Percentiles rank a stretch among this genome's conserved stretches.
These are phyloP conservation scores for Lepidocyrtoides sp. DNA, from an alignment of 2,888 invertebrate genomes.

Conservation along the genomic window DNA sequence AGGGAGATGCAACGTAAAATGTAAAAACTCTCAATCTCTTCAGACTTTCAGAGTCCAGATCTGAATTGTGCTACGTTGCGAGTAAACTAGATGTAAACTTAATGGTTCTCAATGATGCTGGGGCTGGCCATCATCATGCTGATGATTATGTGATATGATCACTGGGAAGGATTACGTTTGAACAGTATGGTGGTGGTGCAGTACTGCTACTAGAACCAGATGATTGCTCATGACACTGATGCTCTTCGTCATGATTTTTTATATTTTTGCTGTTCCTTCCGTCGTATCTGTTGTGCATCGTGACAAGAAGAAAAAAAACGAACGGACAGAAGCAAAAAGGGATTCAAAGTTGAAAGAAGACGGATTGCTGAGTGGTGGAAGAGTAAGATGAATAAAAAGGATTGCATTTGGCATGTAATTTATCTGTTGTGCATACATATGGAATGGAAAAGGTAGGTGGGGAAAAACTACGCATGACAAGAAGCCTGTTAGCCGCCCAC, in stretches of 20 bases:
- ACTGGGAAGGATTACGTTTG: constrained; percentile 46
- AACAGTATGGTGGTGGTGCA: constrained; percentile 12
- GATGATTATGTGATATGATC: constrained; percentile 61
- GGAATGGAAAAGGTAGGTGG: constrained; percentile 39
- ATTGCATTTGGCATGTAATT: too few relatives aligned
- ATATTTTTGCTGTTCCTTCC: constrained; percentile 16
- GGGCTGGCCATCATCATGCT: neutral
- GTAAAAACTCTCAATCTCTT: too few relatives aligned
- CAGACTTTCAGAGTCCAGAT: too few relatives aligned
- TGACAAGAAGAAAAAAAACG: constrained; percentile 26
- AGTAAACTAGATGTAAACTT: neutral
- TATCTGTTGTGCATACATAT: too few relatives aligned
- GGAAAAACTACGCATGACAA: constrained; percentile 81
- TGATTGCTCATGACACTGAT: neutral
- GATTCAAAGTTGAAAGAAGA: constrained; percentile 34
- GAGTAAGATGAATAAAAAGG: too few relatives aligned
- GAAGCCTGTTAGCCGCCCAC: constrained; percentile 85
- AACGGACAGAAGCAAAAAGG: constrained; percentile 62
- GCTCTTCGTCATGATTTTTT: neutral
- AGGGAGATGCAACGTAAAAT: neutral
- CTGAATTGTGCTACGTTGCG: neutral
- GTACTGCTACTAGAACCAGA: constrained; percentile 54
- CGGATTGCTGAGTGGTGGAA: constrained; percentile 46
- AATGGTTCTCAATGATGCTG: constrained; percentile 52
- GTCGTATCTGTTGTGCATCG: constrained; percentile 47